Evolutionary conservation across 2,888 invertebrate genomes (phyloP), one percentile per base, ranked within the genome.

Genomic region (Xestia ashworthii): DNA sequence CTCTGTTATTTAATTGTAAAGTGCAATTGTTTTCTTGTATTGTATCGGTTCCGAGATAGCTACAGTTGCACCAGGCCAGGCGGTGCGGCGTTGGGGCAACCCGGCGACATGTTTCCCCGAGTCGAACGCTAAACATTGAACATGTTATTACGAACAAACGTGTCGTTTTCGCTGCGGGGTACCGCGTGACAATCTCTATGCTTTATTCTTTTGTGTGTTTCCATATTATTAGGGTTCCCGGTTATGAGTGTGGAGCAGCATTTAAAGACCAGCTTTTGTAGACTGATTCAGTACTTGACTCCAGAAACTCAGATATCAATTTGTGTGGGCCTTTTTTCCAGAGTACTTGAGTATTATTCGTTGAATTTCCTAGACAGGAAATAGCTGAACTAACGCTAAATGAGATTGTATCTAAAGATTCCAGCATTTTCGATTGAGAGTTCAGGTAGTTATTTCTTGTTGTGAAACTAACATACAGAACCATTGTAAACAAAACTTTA

Each of bases 121-220:
- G 64, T 71, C 12, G 73, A 71, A 78, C 76, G 84, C 69, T 50
- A 81, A 83, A 86, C 88, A 83, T 88, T 50, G 81, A 83, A 86
- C 88, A 83, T 88, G 90, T 91, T 88, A 93, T 93, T 93, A 93
- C 80, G 86, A 71, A 85, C 87, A 82, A 88, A 84, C 89, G 80
- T 83, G 87, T 88, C 79, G 85, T 92, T 92, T 88, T 74, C 93
- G 67, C 93, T 67, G 92, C 93, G 92, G 93, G 93, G 84, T 16
- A 86, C 88, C 89, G 80, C 84, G 87, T 80, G 87, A 91, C 93
- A 90, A 91, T 89, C 89, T 89, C 88, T 73, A 78, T 86, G 80
- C 79, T 88, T 79, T 81, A 84, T 87, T 84, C 88, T 89, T 91
- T 91, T 90, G 87, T 91, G 80, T 86, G 77, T 83, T 76, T 25